A percentile compares a stretch with the other conserved stretches of the same genome.
phyloP scores from a whole-genome alignment of 2,888 invertebrate genomes.

The Empis livida region DNA sequence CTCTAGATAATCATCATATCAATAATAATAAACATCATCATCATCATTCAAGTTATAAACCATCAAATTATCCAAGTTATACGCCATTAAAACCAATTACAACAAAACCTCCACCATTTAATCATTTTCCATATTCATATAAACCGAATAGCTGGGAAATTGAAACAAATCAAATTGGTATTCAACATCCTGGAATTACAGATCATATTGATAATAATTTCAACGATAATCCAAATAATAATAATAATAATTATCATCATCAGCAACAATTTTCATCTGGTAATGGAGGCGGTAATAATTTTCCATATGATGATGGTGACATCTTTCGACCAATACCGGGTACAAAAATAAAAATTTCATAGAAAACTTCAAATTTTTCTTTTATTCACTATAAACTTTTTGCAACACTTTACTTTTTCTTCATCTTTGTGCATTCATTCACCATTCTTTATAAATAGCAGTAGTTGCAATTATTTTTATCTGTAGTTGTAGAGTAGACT shows the following conservation, averaged over 20 bases:
- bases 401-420: not conserved
- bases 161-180: slow-evolving; percentile 25
- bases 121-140: slow-evolving; percentile 15
- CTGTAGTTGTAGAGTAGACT: slow-evolving; percentile 1
- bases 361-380: not conserved
- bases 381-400: not conserved
- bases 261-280: not conserved
- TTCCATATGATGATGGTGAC: slow-evolving; percentile 22
- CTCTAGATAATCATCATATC: slow-evolving; percentile 17
- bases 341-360: slow-evolving; percentile 18
- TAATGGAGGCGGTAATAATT: slow-evolving; percentile 16
- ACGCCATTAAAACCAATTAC: slow-evolving; percentile 1
- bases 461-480: too few species aligned
- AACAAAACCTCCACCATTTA: not conserved
- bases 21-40: slow-evolving; percentile 9
- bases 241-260: not conserved
- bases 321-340: slow-evolving; percentile 34
- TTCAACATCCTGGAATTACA: slow-evolving; percentile 24
- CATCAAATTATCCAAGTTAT: slow-evolving; percentile 2
- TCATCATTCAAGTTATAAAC: not conserved
- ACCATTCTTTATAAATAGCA: not conserved
- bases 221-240: slow-evolving; percentile 10
- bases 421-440: slow-evolving; percentile 1
- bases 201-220: slow-evolving; percentile 31
- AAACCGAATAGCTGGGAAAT: slow-evolving; percentile 31